Percentiles rank a stretch among this genome's conserved stretches.
These are phyloP conservation scores for Musca domestica DNA, from an alignment of 1,140 invertebrate genomes.

Conservation along the genomic window DNA sequence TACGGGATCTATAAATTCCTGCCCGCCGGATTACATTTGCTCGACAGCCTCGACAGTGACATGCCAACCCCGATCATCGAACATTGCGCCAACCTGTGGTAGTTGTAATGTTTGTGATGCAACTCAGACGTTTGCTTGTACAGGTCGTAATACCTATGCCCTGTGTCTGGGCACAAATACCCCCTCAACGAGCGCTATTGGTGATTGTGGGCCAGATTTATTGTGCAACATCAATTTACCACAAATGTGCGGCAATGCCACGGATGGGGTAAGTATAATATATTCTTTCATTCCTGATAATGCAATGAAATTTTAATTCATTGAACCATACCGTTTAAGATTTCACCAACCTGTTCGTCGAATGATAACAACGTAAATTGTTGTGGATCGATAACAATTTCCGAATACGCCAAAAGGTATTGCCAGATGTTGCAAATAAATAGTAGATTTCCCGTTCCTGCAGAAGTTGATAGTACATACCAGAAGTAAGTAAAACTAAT, in stretches of 20 bases:
- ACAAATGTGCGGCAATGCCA: constrained; percentile 36
- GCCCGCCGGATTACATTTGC: constrained; percentile 39
- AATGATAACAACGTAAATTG: too few relatives aligned
- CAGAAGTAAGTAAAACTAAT: constrained; percentile 30
- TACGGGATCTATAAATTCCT: constrained; percentile 27
- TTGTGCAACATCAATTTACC: constrained; percentile 36
- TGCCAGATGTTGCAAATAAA: too few relatives aligned
- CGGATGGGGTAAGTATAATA: constrained; percentile 29
- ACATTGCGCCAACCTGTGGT: constrained; percentile 26
- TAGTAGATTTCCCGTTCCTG: neutral
- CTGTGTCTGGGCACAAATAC: constrained; percentile 38
- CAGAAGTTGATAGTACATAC: constrained; percentile 32
- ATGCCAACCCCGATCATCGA: constrained; percentile 29
- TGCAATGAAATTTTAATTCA: neutral
- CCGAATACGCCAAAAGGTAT: too few relatives aligned
- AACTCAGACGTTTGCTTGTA: constrained; percentile 42
- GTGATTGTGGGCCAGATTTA: constrained; percentile 34
- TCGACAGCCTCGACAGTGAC: constrained; percentile 32
- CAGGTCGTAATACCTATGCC: constrained; percentile 36
- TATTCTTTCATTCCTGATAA: neutral
- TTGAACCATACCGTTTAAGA: too few relatives aligned
- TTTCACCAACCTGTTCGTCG: too few relatives aligned
- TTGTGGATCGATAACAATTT: too few relatives aligned
- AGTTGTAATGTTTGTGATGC: constrained; percentile 42
- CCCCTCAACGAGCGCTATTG: constrained; percentile 27